phyloP scores from a whole-genome alignment of 2,888 invertebrate species.

The Tortrix viridana region DNA sequence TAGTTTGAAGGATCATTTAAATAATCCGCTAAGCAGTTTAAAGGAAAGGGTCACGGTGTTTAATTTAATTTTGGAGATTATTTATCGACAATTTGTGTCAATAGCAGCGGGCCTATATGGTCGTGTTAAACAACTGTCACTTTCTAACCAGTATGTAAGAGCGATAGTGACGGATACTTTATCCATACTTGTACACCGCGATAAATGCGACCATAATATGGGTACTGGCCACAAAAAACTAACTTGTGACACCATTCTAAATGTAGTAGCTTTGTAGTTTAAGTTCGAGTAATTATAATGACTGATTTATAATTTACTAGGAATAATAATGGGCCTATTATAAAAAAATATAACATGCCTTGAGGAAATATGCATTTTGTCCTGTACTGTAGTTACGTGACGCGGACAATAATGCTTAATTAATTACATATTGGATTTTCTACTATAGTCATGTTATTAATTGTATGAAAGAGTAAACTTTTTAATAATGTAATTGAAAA shows the following conservation, averaged over 20 bases:
- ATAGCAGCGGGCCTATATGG: too few relatives aligned
- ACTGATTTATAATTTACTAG: constrained; percentile 9
- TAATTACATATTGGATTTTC: too few relatives aligned
- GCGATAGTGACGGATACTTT: too few relatives aligned
- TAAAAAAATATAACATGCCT: neutral
- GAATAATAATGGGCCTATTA: too few relatives aligned
- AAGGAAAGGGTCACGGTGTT: constrained; percentile 24
- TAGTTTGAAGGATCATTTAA: constrained; percentile 21
- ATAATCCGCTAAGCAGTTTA: constrained; percentile 17
- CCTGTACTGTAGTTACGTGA: neutral
- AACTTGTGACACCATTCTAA: constrained; percentile 7
- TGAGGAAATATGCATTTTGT: neutral
- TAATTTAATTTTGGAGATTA: constrained; percentile 30
- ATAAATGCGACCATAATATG: too few relatives aligned
- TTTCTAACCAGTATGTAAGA: too few relatives aligned
- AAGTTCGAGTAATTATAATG: constrained; percentile 14
- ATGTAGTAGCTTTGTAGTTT: constrained; percentile 10
- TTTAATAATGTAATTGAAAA: too few relatives aligned
- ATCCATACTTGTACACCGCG: too few relatives aligned
- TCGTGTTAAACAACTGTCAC: too few relatives aligned
- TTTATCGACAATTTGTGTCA: constrained; percentile 14
- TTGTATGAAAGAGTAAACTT: too few relatives aligned
- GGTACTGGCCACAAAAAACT: constrained; percentile 21
- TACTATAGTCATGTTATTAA: too few relatives aligned
- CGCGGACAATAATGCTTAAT: neutral